phyloP scores from a whole-genome alignment of 1,140 invertebrate genomes.

The Lordiphosa stackelbergi region DNA sequence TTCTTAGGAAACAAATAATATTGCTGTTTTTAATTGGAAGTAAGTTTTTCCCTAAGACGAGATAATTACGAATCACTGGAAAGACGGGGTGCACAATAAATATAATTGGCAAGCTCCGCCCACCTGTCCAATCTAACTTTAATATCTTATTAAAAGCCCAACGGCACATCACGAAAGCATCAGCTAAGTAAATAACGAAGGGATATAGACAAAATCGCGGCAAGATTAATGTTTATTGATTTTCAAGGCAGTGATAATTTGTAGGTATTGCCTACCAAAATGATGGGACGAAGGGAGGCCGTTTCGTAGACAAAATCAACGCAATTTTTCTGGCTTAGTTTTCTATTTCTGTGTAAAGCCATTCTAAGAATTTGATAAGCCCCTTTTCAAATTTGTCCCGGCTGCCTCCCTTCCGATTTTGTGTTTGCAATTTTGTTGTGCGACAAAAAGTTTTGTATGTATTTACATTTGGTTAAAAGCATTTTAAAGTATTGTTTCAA shows the following conservation, averaged over 20 bases:
- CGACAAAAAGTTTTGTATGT: constrained; percentile 48
- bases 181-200: constrained; percentile 65
- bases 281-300: constrained; percentile 9
- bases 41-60: no score
- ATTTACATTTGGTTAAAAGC: constrained; percentile 45
- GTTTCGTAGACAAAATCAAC: constrained; percentile 14
- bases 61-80: constrained; percentile 4
- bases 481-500: constrained; percentile 35
- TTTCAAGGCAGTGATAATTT: constrained; percentile 61
- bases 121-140: constrained; percentile 43
- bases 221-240: constrained; percentile 74
- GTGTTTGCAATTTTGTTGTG: neutral
- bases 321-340: constrained; percentile 59
- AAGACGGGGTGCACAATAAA: constrained; percentile 16
- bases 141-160: constrained; percentile 52
- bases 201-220: constrained; percentile 68
- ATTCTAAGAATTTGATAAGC: constrained; percentile 63
- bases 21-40: no score
- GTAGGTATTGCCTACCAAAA: constrained; percentile 23
- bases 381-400: constrained; percentile 48
- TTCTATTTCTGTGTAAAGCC: constrained; percentile 63
- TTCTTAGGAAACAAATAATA: no score
- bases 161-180: constrained; percentile 12
- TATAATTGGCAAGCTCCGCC: constrained; percentile 34
- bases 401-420: constrained; percentile 4